Conservation (phyloP, 2,888 invertebrate species). For the Cephus nigrinus region DNA sequence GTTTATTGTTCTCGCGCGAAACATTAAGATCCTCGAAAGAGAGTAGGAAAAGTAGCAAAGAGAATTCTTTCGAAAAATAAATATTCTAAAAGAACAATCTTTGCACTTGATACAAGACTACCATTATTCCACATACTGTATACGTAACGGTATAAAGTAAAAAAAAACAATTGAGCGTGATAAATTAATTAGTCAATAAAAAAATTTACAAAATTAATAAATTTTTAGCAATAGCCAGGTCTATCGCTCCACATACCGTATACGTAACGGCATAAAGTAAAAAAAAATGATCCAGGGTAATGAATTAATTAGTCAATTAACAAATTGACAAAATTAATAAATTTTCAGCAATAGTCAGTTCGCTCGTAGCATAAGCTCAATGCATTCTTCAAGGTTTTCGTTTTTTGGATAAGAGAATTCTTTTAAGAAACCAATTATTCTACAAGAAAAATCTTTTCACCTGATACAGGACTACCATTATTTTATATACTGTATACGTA, state of each 20-base stretch:
- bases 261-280: too few relatives aligned
- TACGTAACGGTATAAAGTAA: neutral
- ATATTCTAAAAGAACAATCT: neutral
- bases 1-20: constrained; percentile 14
- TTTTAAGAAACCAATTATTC: constrained; percentile 2
- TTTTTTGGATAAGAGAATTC: constrained; percentile 5
- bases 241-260: too few relatives aligned
- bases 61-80: constrained; percentile 9
- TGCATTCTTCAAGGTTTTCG: constrained; percentile 49
- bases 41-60: constrained; percentile 18
- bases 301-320: too few relatives aligned
- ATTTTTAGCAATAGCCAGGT: neutral
- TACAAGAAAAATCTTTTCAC: neutral
- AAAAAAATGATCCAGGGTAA: too few relatives aligned
- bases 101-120: neutral
- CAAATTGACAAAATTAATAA: too few relatives aligned
- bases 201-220: neutral
- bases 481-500: neutral
- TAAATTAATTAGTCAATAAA: neutral
- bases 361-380: constrained; percentile 23
- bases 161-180: neutral
- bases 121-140: neutral
- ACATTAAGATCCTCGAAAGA: constrained; percentile 18
- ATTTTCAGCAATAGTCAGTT: too few relatives aligned
- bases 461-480: neutral